Conservation (phyloP, 2,113 vertebrate species). For the Elaphurus davidianus region DNA sequence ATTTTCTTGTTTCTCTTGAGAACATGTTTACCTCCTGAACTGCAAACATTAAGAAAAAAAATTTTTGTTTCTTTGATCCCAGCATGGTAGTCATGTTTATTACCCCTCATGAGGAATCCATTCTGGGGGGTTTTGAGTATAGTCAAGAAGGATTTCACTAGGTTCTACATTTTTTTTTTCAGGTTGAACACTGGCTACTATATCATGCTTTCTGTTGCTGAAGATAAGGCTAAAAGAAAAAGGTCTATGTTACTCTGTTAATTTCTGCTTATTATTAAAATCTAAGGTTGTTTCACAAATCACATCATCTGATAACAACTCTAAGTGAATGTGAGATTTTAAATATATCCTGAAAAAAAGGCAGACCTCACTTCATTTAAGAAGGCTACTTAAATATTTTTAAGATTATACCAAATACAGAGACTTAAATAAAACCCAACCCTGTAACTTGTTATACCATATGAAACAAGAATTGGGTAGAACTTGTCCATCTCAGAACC, state of each 20-base stretch:
- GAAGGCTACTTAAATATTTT: neutral
- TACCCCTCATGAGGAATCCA: neutral
- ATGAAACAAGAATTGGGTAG: neutral
- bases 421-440: neutral
- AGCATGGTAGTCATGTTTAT: neutral
- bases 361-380: neutral
- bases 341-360: neutral
- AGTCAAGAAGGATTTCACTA: neutral
- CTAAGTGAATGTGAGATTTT: neutral
- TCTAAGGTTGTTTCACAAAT: neutral
- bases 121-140: neutral
- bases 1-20: constrained; percentile 8
- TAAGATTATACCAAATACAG: neutral
- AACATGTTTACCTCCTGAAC: constrained; percentile 1
- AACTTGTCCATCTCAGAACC: neutral
- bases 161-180: neutral
- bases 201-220: neutral
- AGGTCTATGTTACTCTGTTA: neutral
- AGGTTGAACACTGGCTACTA: neutral
- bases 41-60: neutral
- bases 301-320: neutral
- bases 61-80: neutral
- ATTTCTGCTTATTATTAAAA: constrained; percentile 35
- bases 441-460: neutral
- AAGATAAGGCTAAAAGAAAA: neutral